Conservation (phyloP, 2,888 invertebrate genomes). For the Amphimallon solstitiale region DNA sequence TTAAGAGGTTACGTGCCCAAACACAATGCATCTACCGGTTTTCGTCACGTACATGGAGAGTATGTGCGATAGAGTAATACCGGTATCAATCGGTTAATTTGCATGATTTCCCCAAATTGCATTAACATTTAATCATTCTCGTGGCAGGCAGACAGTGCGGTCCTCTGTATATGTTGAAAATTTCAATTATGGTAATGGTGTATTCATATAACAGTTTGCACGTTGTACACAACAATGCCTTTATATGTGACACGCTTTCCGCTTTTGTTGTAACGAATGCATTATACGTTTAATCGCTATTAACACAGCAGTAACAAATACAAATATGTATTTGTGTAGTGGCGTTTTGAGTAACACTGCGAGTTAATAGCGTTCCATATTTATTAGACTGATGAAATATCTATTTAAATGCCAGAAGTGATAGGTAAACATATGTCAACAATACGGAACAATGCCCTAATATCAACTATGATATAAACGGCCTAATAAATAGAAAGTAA, state of each 20-base stretch:
- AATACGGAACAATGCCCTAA: no score
- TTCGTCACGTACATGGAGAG: background rate
- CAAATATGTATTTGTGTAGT: no score
- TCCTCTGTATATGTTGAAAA: background rate
- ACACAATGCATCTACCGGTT: conserved; percentile 39
- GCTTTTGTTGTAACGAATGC: conserved; percentile 1
- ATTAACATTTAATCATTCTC: conserved; percentile 13
- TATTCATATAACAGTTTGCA: background rate
- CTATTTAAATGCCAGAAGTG: no score
- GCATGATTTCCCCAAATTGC: conserved; percentile 10
- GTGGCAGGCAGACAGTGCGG: background rate
- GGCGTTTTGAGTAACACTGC: no score
- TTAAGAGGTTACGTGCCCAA: conserved; percentile 45
- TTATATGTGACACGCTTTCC: background rate
- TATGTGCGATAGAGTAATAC: no score
- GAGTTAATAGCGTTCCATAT: no score
- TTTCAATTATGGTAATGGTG: conserved; percentile 4
- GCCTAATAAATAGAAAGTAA: no score
- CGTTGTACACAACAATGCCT: conserved; percentile 1
- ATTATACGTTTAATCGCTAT: no score
- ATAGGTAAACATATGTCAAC: no score
- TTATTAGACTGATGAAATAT: no score
- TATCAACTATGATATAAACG: no score
- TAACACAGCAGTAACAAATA: no score
- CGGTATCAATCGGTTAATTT: conserved; percentile 14